Base-by-base conservation (phyloP, 2,113 vertebrate genomes). In the Dermatemys mawii region DNA sequence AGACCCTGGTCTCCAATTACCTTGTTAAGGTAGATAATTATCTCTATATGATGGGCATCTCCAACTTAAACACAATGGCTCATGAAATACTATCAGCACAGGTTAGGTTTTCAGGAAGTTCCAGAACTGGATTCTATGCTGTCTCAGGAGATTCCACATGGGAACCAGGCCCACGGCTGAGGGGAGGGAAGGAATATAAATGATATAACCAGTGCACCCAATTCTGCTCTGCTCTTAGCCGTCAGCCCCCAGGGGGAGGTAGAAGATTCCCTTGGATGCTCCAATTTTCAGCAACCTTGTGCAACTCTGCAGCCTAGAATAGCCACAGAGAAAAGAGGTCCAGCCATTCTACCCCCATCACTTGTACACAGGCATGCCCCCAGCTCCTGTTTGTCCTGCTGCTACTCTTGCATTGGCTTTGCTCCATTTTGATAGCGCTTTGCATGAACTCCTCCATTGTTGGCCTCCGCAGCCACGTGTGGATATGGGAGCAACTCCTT, bases 281-380 rank as follows among this genome's bases (percentile, higher is more conserved):
- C 8, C 38, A 38, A 38, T 38, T n/a, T 21, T 70, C 35, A 38
- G 10, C 11, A 14, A 11, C 21, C 10, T 75, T 46, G 38, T 11
- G 26, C 12, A 13, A 24, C 19, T 75, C 24, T 75, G 0, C 57
- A 21, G 86, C 46, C 83, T 22, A 35, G 41, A 84, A 4, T 46
- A 41, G 75, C 38, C 8, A 2, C 3, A 90, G 41, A 2, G 16
- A 21, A 0, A 2, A 27, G 4, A 0, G 6, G 1, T 78, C 75
- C 41, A 32, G 10, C 6, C 19, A 21, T 21, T 38, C 5, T 38
- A 11, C 17, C n/a, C 16, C 19, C 17, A 6, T 8, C n/a, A 87
- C 85, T 44, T 1, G 4, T 3, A 14, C 4, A 7, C 7, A 75
- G 87, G 8, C 1, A 0, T 1, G 2, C 19, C 54, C 16, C 0